A percentile compares a stretch with the other conserved stretches of the same genome.
These are phyloP conservation scores for Ricordea florida DNA, from an alignment of 92 coral and sea anemone species.

Conservation along the genomic window DNA sequence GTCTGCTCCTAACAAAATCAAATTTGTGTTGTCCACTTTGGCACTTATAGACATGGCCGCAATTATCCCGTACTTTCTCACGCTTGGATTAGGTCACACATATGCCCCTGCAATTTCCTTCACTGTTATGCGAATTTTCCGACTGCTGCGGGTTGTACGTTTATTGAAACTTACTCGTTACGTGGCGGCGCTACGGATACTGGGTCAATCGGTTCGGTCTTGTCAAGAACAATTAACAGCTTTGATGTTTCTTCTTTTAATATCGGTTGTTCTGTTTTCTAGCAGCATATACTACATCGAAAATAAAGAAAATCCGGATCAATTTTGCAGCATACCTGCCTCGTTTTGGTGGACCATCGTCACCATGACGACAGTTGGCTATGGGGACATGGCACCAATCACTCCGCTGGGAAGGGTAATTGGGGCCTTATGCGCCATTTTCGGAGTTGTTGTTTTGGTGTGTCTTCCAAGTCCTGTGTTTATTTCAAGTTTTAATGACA, in stretches of 20 bases:
- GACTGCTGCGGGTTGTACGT: constrained; percentile 77
- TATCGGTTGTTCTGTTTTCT: constrained; percentile 78
- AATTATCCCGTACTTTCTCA: constrained; percentile 82
- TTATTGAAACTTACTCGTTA: constrained; percentile 90
- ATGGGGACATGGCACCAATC: constrained; percentile 81
- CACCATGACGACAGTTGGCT: constrained; percentile 98
- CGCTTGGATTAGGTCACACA: constrained; percentile 32
- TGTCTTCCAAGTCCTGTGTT: constrained; percentile 95
- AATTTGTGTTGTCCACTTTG: constrained; percentile 66
- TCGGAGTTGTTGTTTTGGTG: constrained; percentile 85
- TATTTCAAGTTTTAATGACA: constrained; percentile 81
- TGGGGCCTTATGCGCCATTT: constrained; percentile 86
- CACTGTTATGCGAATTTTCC: constrained; percentile 76
- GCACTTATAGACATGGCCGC: constrained; percentile 87
- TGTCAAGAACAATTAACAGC: constrained; percentile 84
- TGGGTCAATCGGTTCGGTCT: constrained; percentile 81
- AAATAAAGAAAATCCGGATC: constrained; percentile 49
- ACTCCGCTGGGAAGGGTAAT: constrained; percentile 83
- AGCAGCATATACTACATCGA: constrained; percentile 73
- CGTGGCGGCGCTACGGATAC: constrained; percentile 84
- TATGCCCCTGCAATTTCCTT: constrained; percentile 72
- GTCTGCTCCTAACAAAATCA: constrained; percentile 65
- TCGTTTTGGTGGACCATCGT: constrained; percentile 92
- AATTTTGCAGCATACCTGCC: constrained; percentile 86
- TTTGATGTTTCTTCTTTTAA: constrained; percentile 55